Conservation (phyloP, 2,888 invertebrate genomes). For the Amphimallon solstitiale region DNA sequence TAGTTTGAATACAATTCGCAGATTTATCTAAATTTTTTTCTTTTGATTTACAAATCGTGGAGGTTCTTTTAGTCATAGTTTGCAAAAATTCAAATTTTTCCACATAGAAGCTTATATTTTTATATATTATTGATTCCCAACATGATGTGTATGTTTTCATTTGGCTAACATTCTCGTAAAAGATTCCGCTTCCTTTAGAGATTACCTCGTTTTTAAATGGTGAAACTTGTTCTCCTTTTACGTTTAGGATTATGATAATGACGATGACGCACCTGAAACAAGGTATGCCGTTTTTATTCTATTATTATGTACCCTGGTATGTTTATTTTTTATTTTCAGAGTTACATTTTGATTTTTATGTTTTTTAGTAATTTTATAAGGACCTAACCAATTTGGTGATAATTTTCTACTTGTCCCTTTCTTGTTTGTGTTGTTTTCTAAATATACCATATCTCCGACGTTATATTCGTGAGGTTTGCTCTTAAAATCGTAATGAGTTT, state of each 20-base stretch:
- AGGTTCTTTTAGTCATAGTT: not conserved
- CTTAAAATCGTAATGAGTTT: slow-evolving; percentile 45
- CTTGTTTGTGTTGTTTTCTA: slow-evolving; percentile 37
- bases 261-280: slow-evolving; percentile 17
- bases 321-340: slow-evolving; percentile 41
- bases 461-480: slow-evolving; percentile 39
- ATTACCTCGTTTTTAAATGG: no score
- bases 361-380: slow-evolving; percentile 42
- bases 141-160: not conserved
- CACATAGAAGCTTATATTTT: not conserved
- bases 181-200: slow-evolving; percentile 7
- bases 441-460: slow-evolving; percentile 44
- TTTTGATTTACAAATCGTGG: not conserved
- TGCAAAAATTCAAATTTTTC: not conserved
- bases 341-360: slow-evolving; percentile 43
- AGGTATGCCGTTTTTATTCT: slow-evolving; percentile 32
- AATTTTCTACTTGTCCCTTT: slow-evolving; percentile 38
- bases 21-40: not conserved
- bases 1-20: slow-evolving; percentile 1
- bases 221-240: not conserved
- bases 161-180: slow-evolving; percentile 18
- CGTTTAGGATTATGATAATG: not conserved
- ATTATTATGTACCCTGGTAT: slow-evolving; percentile 39
- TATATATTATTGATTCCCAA: not conserved
- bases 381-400: slow-evolving; percentile 39